These are phyloP conservation scores for Psammodynastes pulverulentus DNA, from an alignment of 2,113 vertebrate species.

Conservation along the genomic window DNA sequence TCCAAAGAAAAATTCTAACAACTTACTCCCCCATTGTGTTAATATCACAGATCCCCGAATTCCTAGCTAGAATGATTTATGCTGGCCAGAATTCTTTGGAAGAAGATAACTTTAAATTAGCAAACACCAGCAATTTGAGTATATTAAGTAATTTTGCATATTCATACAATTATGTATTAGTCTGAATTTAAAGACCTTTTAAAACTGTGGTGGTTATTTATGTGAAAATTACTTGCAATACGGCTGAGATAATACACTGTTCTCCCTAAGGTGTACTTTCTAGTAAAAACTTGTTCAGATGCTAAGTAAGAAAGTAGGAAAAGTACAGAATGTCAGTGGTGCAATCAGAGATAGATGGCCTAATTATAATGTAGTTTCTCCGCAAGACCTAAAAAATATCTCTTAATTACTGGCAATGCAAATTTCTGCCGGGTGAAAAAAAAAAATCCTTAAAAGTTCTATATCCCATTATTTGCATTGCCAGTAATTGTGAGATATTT, in stretches of 20 bases:
- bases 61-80: not conserved
- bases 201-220: not conserved
- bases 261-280: not conserved
- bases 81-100: not conserved
- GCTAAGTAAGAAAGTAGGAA: not conserved
- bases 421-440: constrained; percentile 8
- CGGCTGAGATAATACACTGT: not conserved
- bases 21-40: not conserved
- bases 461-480: not conserved
- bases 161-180: not conserved
- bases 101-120: not conserved
- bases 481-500: not conserved
- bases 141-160: not conserved
- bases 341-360: not conserved
- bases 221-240: not conserved
- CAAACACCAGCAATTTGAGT: not conserved
- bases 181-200: not conserved
- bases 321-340: not conserved
- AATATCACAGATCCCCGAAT: not conserved
- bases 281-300: constrained; percentile 11
- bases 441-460: not conserved
- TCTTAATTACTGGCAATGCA: not conserved
- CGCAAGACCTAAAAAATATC: not conserved
- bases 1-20: not conserved
- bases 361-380: not conserved